These are phyloP conservation scores for Julus scanicus DNA, from an alignment of 2,888 invertebrate genomes.

Conservation along the genomic window DNA sequence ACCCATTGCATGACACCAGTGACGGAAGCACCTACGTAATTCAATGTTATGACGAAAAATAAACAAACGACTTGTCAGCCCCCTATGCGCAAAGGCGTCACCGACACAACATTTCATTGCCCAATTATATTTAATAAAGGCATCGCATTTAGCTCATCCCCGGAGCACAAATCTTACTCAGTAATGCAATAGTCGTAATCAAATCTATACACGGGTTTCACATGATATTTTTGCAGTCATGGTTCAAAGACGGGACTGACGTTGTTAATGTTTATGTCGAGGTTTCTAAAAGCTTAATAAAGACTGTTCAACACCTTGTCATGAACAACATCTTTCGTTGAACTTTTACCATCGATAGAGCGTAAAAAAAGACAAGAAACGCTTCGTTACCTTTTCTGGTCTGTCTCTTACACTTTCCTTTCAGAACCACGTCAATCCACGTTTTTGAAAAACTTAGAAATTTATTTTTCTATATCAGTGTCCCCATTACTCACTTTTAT, in stretches of 20 bases:
- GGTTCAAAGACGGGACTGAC: background rate
- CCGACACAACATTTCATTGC: background rate
- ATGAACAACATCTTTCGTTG: no score
- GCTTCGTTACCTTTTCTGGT: no score
- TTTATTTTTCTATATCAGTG: no score
- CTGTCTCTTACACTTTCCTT: no score
- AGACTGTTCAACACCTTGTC: no score
- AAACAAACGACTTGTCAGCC: background rate
- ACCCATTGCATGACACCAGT: background rate
- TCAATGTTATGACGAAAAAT: background rate
- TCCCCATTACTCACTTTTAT: no score
- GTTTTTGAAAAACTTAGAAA: no score
- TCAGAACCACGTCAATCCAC: no score
- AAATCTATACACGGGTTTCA: background rate
- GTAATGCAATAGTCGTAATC: constrained; percentile 4
- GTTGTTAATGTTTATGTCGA: background rate
- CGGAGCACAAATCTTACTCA: background rate
- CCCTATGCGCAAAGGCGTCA: background rate
- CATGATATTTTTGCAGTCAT: background rate
- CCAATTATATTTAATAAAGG: constrained; percentile 30
- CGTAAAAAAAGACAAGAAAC: no score
- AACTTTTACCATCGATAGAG: no score
- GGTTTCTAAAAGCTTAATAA: background rate
- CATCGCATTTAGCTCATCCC: background rate
- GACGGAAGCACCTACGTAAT: background rate